phyloP scores from a whole-genome alignment of 2,797 vertebrate genomes.

The Pelochelys cantorii region DNA sequence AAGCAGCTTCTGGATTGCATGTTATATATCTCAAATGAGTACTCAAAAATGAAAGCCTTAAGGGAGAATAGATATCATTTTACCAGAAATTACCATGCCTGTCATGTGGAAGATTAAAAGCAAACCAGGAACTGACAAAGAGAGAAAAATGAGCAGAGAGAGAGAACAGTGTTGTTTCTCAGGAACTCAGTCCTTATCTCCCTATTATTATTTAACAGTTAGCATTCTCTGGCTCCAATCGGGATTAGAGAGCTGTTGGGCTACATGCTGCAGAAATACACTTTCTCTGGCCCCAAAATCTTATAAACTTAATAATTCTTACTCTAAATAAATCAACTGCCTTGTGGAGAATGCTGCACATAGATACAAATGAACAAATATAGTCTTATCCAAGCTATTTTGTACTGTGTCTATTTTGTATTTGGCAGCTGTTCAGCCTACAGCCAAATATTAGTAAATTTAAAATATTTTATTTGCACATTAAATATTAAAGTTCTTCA shows the following conservation, averaged over 20 bases:
- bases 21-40: neutral
- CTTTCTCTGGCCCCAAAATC: neutral
- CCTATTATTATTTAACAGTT: neutral
- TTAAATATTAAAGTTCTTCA: conserved; percentile 32
- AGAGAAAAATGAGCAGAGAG: neutral
- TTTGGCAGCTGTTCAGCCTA: neutral
- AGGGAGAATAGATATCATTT: neutral
- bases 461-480: conserved; percentile 57
- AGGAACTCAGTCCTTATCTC: neutral
- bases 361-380: neutral
- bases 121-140: neutral
- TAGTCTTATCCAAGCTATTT: neutral
- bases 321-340: no score
- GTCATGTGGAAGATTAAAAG: neutral
- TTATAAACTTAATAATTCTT: neutral
- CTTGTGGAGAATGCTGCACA: neutral
- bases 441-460: conserved; percentile 22
- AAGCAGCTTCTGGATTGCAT: neutral
- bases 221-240: neutral
- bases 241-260: neutral
- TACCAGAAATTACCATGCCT: neutral
- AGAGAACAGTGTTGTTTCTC: neutral
- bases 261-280: neutral
- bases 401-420: neutral
- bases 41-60: neutral